phyloP scores from a whole-genome alignment of 2,888 invertebrate species.

The Yponomeuta malinellus region DNA sequence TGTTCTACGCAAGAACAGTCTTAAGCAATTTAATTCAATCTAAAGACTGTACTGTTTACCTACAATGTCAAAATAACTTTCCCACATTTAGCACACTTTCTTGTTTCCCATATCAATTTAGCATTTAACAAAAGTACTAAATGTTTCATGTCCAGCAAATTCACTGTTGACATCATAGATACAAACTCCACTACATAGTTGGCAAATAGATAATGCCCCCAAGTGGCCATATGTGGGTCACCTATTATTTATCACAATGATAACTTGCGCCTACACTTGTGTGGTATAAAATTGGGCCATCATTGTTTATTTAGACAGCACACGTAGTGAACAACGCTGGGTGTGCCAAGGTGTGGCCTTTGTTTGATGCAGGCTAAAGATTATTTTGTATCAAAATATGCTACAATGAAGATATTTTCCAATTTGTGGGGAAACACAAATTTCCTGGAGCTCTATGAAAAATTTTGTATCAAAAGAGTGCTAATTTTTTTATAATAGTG shows the following conservation, averaged over 20 bases:
- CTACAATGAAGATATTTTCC: too few species aligned
- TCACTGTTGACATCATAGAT: conserved; percentile 30
- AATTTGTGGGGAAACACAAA: too few species aligned
- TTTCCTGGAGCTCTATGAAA: too few species aligned
- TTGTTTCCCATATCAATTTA: not conserved
- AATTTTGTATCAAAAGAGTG: too few species aligned
- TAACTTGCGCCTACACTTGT: conserved; percentile 28
- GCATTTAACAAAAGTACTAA: not conserved
- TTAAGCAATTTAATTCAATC: too few species aligned
- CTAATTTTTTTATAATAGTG: too few species aligned
- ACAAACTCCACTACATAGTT: conserved; percentile 12
- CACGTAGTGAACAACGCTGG: not conserved
- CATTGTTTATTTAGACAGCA: not conserved
- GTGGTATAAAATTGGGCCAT: not conserved
- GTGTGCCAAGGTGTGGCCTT: conserved; percentile 9
- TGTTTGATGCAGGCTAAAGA: not conserved
- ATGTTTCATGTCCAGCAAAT: not conserved
- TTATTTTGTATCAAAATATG: not conserved
- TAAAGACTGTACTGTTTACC: too few species aligned
- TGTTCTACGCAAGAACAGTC: too few species aligned
- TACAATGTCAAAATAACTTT: not conserved
- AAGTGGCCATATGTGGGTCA: conserved; percentile 56
- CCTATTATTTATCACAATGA: conserved; percentile 37
- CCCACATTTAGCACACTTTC: not conserved
- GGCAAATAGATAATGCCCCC: conserved; percentile 37